Evolutionary conservation across 2,797 vertebrate genomes (phyloP), one percentile per base, ranked within the genome.

Genomic region (Lithobates sylvaticus): DNA sequence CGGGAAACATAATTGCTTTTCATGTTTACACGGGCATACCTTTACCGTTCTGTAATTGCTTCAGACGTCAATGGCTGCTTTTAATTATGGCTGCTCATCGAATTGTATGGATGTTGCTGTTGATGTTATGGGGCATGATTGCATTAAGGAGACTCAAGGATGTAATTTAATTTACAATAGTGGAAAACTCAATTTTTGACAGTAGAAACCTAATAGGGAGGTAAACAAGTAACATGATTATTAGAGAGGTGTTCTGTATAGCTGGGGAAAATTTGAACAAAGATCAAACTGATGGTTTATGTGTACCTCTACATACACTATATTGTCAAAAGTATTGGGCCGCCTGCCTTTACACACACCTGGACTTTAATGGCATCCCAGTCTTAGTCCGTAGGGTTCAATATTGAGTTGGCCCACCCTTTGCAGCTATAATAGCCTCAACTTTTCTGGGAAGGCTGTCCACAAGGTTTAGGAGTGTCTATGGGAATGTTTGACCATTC

Each of bases 1-100:
- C 86, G 89, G 83, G 79, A 85, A 78, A 88, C 82, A 58, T 92
- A 91, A 91, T 92, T 91, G 85, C 87, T 90, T 90, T 86, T 83
- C 88, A 50, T 88, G 85, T 92, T 91, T 91, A 90, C 89, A 90
- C 65, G 86, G 81, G 50, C 89, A 80, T 88, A 88, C 84, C 83
- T 91, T 91, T 83, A 89, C 89, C 77, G 88, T 86, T 89, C 87
- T 86, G 87, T 88, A 89, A 88, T 88, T 74, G 73, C 67, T 88
- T 89, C 70, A 69, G 86, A 36, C 82, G 82, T 86, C 61, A 89
- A 88, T 88, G 88, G 83, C 86, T 86, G 88, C 81, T 87, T 86
- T 89, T 84, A 84, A 87, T 87, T 80, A 87, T 68, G 18, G 70
- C 15, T 68, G 10, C 75, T 89, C 86, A 88, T 89, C 90, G 90